Conservation (phyloP, 2,888 invertebrate genomes). For the Lepidonotus clava region DNA sequence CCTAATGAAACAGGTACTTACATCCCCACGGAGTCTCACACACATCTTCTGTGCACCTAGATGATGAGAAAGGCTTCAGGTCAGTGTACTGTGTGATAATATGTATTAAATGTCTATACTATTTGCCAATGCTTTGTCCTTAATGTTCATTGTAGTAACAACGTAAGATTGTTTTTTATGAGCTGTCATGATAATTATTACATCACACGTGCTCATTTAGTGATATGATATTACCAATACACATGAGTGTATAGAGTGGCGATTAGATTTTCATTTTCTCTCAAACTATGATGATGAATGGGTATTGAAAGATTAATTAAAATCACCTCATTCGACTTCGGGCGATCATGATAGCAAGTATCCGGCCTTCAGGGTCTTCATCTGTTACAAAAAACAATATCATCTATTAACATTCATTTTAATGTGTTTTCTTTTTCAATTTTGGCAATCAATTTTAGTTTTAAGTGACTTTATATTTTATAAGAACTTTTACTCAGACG, state of each 20-base stretch:
- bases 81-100: no score
- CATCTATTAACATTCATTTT: neutral
- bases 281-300: neutral
- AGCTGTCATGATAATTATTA: no score
- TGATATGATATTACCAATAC: no score
- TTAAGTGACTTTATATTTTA: no score
- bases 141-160: no score
- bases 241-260: neutral
- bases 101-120: no score
- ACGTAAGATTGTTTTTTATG: no score
- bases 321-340: neutral
- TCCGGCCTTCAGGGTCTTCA: neutral
- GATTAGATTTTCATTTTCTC: neutral
- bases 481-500: no score
- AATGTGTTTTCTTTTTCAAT: neutral
- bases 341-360: constrained; percentile 7
- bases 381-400: neutral
- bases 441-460: neutral
- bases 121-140: no score
- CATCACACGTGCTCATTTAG: no score
- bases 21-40: constrained; percentile 18
- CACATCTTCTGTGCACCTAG: neutral
- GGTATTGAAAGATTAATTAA: neutral
- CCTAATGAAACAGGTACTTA: no score
- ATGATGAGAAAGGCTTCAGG: no score